Percentiles rank a stretch among this genome's conserved stretches.
Evolutionary conservation across 2,888 invertebrate species (phyloP).

Genomic region (Drosophila pegasa): DNA sequence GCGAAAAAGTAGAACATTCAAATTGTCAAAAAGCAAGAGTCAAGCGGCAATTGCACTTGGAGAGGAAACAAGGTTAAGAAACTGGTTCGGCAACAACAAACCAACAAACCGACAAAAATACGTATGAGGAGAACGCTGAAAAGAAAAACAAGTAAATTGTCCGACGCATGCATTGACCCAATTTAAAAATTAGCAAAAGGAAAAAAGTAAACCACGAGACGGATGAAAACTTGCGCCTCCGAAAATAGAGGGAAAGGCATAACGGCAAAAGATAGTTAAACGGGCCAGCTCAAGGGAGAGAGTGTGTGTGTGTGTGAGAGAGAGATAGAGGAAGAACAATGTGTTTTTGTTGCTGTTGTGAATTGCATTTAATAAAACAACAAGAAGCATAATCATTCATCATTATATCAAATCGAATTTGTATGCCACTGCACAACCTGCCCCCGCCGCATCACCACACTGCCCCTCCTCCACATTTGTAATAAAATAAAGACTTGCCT

Average conservation of each 20-base stretch:
- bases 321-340: constrained; percentile 21
- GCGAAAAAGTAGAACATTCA: constrained; percentile 66
- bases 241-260: constrained; percentile 46
- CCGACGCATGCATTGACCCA: constrained; percentile 67
- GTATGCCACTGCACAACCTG: constrained; percentile 15
- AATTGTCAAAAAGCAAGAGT: constrained; percentile 69
- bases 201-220: constrained; percentile 25
- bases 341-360: constrained; percentile 18
- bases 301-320: background rate
- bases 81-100: constrained; percentile 66
- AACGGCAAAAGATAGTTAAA: constrained; percentile 30
- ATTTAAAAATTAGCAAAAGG: constrained; percentile 61
- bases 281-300: constrained; percentile 9
- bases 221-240: constrained; percentile 42
- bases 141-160: constrained; percentile 48
- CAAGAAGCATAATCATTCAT: constrained; percentile 42
- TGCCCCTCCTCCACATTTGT: constrained; percentile 3
- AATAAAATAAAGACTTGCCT: constrained; percentile 66
- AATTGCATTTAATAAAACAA: constrained; percentile 52
- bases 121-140: constrained; percentile 14
- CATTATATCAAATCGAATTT: constrained; percentile 42
- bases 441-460: background rate
- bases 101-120: constrained; percentile 39
- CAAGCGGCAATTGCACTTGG: constrained; percentile 71
- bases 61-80: constrained; percentile 75